Conservation (phyloP, 2,888 invertebrate species). For the Drosophila pseudotalamancana region DNA sequence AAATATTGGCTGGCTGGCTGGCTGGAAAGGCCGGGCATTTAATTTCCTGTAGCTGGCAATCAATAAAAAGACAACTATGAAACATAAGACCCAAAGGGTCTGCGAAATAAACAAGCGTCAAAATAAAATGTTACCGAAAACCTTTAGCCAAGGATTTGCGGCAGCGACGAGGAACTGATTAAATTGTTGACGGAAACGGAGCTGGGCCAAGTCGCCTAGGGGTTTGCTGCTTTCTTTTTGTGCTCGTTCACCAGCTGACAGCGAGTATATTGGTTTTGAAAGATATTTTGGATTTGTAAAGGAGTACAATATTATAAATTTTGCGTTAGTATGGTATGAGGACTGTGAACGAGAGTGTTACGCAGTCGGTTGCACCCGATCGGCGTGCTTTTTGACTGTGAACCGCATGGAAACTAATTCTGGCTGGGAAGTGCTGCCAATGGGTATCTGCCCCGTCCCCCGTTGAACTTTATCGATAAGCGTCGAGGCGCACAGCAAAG, state of each 20-base stretch:
- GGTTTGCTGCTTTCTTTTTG: slow-evolving; percentile 14
- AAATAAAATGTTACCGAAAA: slow-evolving; percentile 50
- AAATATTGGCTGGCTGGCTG: slow-evolving; percentile 40
- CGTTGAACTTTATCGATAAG: slow-evolving; percentile 76
- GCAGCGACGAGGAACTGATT: slow-evolving; percentile 71
- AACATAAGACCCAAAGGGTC: slow-evolving; percentile 59
- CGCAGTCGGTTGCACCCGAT: background rate
- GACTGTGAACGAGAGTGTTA: too few relatives aligned
- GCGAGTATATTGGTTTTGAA: background rate
- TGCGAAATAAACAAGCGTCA: slow-evolving; percentile 52
- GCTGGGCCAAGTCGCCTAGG: slow-evolving; percentile 35
- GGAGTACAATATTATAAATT: too few relatives aligned
- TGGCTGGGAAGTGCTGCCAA: slow-evolving; percentile 61
- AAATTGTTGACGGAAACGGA: slow-evolving; percentile 70
- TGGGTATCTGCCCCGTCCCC: slow-evolving; percentile 3
- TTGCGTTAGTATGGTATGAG: too few relatives aligned
- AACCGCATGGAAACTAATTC: slow-evolving; percentile 68
- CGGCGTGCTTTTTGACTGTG: slow-evolving; percentile 5
- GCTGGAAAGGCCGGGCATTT: slow-evolving; percentile 51
- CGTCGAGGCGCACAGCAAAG: slow-evolving; percentile 37
- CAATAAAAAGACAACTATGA: slow-evolving; percentile 64
- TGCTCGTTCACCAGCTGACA: background rate
- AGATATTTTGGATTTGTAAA: background rate
- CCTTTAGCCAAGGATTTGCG: slow-evolving; percentile 65
- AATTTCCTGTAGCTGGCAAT: slow-evolving; percentile 66